These are phyloP conservation scores for Protula sp. DNA, from an alignment of 2,888 invertebrate species.

Conservation along the genomic window DNA sequence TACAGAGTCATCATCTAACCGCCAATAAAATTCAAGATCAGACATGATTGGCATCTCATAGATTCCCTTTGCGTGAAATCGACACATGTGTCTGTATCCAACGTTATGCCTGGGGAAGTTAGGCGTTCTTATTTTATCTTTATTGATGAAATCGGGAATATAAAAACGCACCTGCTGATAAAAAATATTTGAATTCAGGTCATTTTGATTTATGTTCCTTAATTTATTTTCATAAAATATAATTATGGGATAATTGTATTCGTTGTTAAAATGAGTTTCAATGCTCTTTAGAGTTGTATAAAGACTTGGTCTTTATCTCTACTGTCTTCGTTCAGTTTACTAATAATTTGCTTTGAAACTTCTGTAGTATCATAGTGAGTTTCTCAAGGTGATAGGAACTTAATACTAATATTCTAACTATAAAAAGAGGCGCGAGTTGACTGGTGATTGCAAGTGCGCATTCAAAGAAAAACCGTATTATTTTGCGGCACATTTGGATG, in stretches of 20 bases:
- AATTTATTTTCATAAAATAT: slow-evolving; percentile 24
- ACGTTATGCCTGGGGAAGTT: slow-evolving; percentile 14
- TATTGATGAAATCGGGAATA: slow-evolving; percentile 16
- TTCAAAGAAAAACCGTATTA: no score
- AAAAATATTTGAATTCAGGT: slow-evolving; percentile 10
- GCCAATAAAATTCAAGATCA: slow-evolving; percentile 23
- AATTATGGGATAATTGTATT: slow-evolving; percentile 22
- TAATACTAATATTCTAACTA: no score
- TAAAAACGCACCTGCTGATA: slow-evolving; percentile 19
- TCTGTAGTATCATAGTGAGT: no score
- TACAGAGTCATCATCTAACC: slow-evolving; percentile 26
- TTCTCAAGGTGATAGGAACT: no score
- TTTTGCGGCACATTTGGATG: no score
- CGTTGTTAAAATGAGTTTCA: slow-evolving; percentile 16
- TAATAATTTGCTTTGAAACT: no score
- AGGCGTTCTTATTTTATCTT: not conserved
- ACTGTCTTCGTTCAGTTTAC: no score
- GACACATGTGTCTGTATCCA: slow-evolving; percentile 26
- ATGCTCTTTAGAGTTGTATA: slow-evolving; percentile 1
- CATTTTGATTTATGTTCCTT: not conserved
- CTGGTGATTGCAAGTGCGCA: no score
- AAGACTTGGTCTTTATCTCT: no score
- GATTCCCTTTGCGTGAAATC: slow-evolving; percentile 23
- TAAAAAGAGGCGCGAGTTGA: no score
- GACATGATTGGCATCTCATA: slow-evolving; percentile 20